phyloP scores from a whole-genome alignment of 1,140 invertebrate species.

The Zophobas atratus region DNA sequence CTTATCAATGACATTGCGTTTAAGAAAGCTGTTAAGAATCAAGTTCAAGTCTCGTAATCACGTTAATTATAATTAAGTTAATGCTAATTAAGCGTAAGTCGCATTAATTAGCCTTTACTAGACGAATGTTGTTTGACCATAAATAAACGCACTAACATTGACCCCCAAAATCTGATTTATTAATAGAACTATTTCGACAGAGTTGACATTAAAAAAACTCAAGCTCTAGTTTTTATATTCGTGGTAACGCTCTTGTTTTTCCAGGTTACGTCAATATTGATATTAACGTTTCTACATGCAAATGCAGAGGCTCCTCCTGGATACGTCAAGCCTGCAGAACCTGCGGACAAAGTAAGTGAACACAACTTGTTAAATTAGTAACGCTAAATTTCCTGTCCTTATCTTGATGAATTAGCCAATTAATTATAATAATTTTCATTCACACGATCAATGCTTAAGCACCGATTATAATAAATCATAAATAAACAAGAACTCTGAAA shows the following conservation, averaged over 20 bases:
- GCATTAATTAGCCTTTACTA: no score
- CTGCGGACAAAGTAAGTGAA: slow-evolving; percentile 66
- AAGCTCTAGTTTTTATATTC: no score
- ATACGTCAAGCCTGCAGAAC: slow-evolving; percentile 64
- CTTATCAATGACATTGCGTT: no score
- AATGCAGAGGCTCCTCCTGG: slow-evolving; percentile 65
- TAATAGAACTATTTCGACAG: not conserved
- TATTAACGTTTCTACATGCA: slow-evolving; percentile 49
- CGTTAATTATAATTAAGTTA: no score
- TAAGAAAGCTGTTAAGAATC: no score
- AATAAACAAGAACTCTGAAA: not conserved
- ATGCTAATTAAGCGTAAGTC: no score
- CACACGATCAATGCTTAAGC: not conserved
- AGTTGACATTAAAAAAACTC: no score
- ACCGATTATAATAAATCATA: not conserved
- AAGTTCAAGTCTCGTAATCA: no score
- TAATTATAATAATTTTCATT: slow-evolving; percentile 1
- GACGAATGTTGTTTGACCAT: no score
- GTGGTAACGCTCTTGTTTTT: slow-evolving; percentile 33
- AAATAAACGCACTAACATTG: no score
- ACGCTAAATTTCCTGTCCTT: not conserved
- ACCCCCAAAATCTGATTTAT: no score
- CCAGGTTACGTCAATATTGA: slow-evolving; percentile 52
- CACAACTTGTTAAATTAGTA: not conserved
- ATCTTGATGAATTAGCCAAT: not conserved